phyloP scores from a whole-genome alignment of 2,113 vertebrate genomes.

The Uria lomvia region DNA sequence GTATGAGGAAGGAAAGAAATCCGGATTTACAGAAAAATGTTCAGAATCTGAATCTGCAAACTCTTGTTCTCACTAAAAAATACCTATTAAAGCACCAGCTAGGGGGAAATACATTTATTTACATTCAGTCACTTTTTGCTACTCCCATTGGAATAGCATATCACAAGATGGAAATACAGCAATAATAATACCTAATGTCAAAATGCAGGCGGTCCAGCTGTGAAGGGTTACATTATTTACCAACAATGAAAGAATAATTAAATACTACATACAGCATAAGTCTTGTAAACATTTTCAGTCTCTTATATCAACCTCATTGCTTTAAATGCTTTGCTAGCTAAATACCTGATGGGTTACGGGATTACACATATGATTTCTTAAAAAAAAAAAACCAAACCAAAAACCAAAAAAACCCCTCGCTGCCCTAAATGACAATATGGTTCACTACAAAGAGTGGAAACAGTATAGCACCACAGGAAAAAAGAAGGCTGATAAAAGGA shows the following conservation, averaged over 20 bases:
- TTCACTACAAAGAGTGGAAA: not conserved
- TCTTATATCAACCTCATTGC: not conserved
- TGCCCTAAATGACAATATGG: not conserved
- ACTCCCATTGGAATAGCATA: not conserved
- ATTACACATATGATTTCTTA: not conserved
- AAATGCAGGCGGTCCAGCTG: not conserved
- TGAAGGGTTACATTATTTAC: not conserved
- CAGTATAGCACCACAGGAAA: not conserved
- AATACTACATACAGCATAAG: not conserved
- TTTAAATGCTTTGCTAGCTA: not conserved
- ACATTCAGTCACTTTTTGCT: not conserved
- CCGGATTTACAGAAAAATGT: not conserved
- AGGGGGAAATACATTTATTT: not conserved
- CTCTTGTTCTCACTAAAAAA: not conserved
- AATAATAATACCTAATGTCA: not conserved
- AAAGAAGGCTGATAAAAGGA: not conserved
- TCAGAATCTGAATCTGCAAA: not conserved
- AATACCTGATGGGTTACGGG: not conserved
- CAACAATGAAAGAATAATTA: not conserved
- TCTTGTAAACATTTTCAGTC: not conserved
- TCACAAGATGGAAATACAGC: not conserved
- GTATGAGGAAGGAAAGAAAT: not conserved
- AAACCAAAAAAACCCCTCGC: not conserved
- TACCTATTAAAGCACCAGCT: not conserved
- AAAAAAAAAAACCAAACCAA: not conserved